phyloP scores from a whole-genome alignment of 2,888 invertebrate species.

The Calephelis perditalis region DNA sequence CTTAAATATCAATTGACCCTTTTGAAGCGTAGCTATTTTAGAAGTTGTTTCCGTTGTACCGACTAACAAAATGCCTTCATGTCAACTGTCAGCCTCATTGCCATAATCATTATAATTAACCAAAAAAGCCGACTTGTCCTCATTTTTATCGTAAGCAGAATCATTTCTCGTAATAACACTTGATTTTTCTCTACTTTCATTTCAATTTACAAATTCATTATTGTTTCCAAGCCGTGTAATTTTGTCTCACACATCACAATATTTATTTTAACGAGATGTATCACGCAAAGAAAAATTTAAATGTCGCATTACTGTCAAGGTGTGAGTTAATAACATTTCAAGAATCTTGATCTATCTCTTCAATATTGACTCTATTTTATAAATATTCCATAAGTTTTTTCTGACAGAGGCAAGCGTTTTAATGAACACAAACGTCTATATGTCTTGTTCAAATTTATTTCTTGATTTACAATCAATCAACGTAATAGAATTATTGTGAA shows the following conservation, averaged over 20 bases:
- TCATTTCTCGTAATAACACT: constrained; percentile 14
- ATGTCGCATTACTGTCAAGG: constrained; percentile 33
- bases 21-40: not conserved
- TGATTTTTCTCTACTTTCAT: constrained; percentile 14
- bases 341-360: constrained; percentile 5
- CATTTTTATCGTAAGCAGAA: constrained; percentile 8
- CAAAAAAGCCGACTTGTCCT: constrained; percentile 4
- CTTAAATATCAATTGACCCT: constrained; percentile 3
- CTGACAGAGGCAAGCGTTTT: too few species aligned
- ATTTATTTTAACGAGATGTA: constrained; percentile 35
- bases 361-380: too few species aligned
- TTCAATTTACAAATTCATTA: constrained; percentile 18
- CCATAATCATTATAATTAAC: constrained; percentile 6
- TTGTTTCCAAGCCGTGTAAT: constrained; percentile 28
- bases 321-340: constrained; percentile 19
- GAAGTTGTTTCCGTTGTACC: not conserved
- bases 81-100: constrained; percentile 5
- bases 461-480: too few species aligned
- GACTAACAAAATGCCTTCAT: not conserved
- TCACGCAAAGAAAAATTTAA: constrained; percentile 37
- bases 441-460: too few species aligned
- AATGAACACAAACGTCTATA: too few species aligned
- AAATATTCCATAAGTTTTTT: too few species aligned
- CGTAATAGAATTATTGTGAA: too few species aligned
- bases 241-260: constrained; percentile 34